Conservation (phyloP, 1,140 invertebrate genomes). For the Zaprionus capensis region DNA sequence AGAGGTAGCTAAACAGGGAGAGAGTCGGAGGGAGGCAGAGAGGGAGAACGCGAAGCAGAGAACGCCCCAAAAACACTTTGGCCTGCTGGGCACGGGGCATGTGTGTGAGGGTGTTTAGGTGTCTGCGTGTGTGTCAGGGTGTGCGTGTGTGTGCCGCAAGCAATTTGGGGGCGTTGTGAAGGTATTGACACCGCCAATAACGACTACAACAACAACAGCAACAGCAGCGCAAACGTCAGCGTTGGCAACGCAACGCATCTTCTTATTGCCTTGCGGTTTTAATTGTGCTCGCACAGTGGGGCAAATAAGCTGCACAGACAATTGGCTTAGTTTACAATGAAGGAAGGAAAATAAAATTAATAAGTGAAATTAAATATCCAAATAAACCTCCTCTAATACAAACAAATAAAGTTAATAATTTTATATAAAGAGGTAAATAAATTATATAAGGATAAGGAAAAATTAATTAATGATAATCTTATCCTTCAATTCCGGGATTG, state of each 20-base stretch:
- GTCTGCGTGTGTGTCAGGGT: constrained; percentile 7
- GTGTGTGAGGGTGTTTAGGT: constrained; percentile 12
- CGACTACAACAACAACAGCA: constrained; percentile 24
- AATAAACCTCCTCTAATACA: constrained; percentile 80
- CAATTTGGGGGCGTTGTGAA: constrained; percentile 59
- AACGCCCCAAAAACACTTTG: constrained; percentile 63
- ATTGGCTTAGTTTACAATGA: not conserved
- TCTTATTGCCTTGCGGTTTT: constrained; percentile 55
- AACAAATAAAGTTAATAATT: constrained; percentile 84
- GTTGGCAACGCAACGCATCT: constrained; percentile 53
- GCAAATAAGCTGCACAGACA: not conserved
- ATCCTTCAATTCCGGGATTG: too few relatives aligned
- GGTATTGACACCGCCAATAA: constrained; percentile 61
- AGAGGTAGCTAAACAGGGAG: constrained; percentile 13
- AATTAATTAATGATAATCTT: too few relatives aligned
- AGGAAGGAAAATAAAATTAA: not conserved
- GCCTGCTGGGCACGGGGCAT: constrained; percentile 35
- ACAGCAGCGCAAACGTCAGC: not conserved
- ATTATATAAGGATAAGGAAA: constrained; percentile 85
- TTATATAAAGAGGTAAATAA: constrained; percentile 85
- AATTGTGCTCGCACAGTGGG: constrained; percentile 57
- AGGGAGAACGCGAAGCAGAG: constrained; percentile 17
- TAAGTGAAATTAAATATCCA: constrained; percentile 83
- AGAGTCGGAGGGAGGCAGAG: not conserved
- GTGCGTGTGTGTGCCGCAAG: constrained; percentile 16